A percentile compares a stretch with the other conserved stretches of the same genome.
Conservation (phyloP, 1,140 invertebrate genomes). For the Trichomalopsis sarcophagae region DNA sequence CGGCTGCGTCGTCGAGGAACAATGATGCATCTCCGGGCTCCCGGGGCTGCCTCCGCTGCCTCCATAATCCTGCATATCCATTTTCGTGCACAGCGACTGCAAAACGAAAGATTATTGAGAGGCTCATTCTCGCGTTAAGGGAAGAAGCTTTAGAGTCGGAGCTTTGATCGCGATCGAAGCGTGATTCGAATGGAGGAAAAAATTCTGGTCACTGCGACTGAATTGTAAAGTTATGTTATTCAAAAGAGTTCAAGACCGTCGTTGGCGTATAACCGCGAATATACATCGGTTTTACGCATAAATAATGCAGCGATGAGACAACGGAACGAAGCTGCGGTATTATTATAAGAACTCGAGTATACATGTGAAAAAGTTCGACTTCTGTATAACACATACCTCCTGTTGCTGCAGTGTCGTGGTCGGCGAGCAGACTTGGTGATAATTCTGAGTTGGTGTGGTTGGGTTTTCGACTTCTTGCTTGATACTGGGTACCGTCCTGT, state of each 20-base stretch:
- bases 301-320: no score
- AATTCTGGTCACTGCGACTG: no score
- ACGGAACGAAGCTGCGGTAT: no score
- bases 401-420: conserved; percentile 73
- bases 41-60: conserved; percentile 77
- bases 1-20: conserved; percentile 87
- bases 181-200: no score
- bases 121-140: neutral
- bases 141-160: no score
- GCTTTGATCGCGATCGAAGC: no score
- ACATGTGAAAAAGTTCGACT: no score
- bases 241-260: no score
- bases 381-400: conserved; percentile 60
- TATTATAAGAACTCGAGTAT: no score
- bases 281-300: no score
- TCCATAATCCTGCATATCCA: conserved; percentile 72
- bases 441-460: conserved; percentile 72
- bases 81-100: conserved; percentile 70
- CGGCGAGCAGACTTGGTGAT: conserved; percentile 78
- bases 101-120: conserved; percentile 44
- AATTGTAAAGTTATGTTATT: no score
- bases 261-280: no score
- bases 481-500: conserved; percentile 73
- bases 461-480: conserved; percentile 78
- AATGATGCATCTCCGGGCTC: conserved; percentile 86